Evolutionary conservation across 2,797 vertebrate genomes (phyloP).

Genomic region (Todus mexicanus): DNA sequence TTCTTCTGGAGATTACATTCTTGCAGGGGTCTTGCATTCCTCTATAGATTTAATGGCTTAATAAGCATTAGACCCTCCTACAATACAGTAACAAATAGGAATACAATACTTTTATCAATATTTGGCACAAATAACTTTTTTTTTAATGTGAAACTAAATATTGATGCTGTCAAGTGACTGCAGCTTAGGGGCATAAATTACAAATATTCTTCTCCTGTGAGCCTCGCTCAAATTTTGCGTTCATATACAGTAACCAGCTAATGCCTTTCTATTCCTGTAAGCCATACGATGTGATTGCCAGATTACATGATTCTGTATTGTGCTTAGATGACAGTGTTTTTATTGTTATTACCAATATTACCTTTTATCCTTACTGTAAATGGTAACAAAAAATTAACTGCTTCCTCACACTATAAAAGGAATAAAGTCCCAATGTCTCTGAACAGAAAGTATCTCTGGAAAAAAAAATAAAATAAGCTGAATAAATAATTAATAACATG

Average conservation of each 20-base stretch:
- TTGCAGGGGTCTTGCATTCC: slow-evolving; percentile 23
- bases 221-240: slow-evolving; percentile 19
- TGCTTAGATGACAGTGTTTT: slow-evolving; percentile 36
- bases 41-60: slow-evolving; percentile 39
- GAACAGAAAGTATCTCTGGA: neutral
- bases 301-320: slow-evolving; percentile 16
- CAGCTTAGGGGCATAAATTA: slow-evolving; percentile 53
- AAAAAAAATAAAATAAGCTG: neutral
- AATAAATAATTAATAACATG: slow-evolving; percentile 37
- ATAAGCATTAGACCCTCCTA: slow-evolving; percentile 35
- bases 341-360: slow-evolving; percentile 46
- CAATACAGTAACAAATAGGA: slow-evolving; percentile 43
- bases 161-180: slow-evolving; percentile 53
- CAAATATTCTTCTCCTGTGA: slow-evolving; percentile 13
- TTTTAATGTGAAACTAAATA: slow-evolving; percentile 59
- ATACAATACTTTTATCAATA: slow-evolving; percentile 64
- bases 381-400: slow-evolving; percentile 48
- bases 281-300: slow-evolving; percentile 45
- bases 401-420: slow-evolving; percentile 52
- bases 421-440: neutral
- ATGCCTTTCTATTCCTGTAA: slow-evolving; percentile 70
- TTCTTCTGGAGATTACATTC: neutral
- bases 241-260: slow-evolving; percentile 55
- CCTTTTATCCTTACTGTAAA: slow-evolving; percentile 62
- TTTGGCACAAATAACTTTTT: slow-evolving; percentile 41